Evolutionary conservation across 1,140 invertebrate species (phyloP).

Genomic region (Catajapyx aquilonaris): DNA sequence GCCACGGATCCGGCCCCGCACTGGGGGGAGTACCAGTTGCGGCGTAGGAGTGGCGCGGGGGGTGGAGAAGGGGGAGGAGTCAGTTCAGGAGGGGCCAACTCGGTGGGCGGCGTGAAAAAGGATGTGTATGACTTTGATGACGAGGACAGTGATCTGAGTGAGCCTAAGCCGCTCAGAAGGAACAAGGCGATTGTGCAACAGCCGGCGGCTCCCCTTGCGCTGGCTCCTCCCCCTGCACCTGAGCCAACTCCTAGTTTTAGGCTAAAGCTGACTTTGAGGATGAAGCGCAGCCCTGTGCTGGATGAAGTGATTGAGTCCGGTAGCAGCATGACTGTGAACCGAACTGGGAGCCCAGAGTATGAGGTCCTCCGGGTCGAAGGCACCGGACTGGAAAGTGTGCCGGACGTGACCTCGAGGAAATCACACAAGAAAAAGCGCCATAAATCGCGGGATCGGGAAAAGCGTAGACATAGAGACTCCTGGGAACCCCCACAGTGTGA

Average conservation of each 20-base stretch:
- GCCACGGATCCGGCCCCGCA: no score
- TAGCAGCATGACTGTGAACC: constrained; percentile 38
- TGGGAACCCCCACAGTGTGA: no score
- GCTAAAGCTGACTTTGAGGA: constrained; percentile 55
- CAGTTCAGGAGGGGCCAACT: no score
- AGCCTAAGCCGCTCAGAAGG: constrained; percentile 9
- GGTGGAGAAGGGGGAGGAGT: constrained; percentile 1
- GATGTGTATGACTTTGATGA: constrained; percentile 29
- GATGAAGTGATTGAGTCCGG: constrained; percentile 69
- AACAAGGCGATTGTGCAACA: neutral
- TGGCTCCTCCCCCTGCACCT: neutral
- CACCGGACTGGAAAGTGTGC: constrained; percentile 27
- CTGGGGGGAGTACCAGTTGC: no score
- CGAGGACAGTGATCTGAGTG: constrained; percentile 13
- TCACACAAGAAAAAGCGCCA: constrained; percentile 1
- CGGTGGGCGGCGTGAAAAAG: no score
- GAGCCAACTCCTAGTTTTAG: constrained; percentile 34
- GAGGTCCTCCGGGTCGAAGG: constrained; percentile 63
- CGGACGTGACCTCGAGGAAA: neutral
- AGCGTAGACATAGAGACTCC: no score
- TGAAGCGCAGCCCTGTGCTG: constrained; percentile 63
- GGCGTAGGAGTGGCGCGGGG: neutral
- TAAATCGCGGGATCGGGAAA: no score
- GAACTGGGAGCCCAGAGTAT: constrained; percentile 45
- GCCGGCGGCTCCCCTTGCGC: neutral